Evolutionary conservation across 2,888 invertebrate genomes (phyloP), one percentile per base, ranked within the genome.

Genomic region (Pasiphila rectangulata): DNA sequence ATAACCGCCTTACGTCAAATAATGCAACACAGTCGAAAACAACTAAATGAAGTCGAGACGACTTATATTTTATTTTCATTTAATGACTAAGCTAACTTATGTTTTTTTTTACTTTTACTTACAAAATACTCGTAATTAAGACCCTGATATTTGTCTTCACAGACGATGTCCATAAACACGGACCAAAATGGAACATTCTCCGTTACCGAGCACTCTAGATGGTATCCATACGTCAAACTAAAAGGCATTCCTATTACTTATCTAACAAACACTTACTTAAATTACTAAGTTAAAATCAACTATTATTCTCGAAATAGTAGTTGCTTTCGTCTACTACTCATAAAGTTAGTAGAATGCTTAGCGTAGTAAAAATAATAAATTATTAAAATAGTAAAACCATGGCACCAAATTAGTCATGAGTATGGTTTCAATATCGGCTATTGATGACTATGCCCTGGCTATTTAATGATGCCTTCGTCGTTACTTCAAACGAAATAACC

Each of bases 71-170:
- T 64, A 58, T 61, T 54, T 56, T 64, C 59, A 57, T 35, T 27
- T 20, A 20, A 35, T 24, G 12, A 24, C 19, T 37, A 37, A 25
- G 51, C 58, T 69, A 66, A 57, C 63, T 69, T 67, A 57, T 54
- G 48, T 65, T 56, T 58, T 57, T 48, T 59, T 74, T 68, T 66
- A 64, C 58, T 62, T 69, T 72, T 71, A 77, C 66, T 67, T 60
- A 63, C n/a, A 69, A 75, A 71, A 72, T 72, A 42, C 70, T 75
- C 68, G 66, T 77, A 71, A 71, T 69, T 75, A 72, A 70, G 73
- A 83, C 83, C 82, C 83, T 83, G 83, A 77, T 82, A 67, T 74
- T 77, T 64, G 69, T 67, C 75, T 79, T 77, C 67, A 66, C 64
- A 67, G 63, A 71, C 69, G 65, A 59, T 69, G 58, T 59, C 47